Evolutionary conservation across 1,140 invertebrate genomes (phyloP), one percentile per base, ranked within the genome.

Genomic region (Sesamia nonagrioides): DNA sequence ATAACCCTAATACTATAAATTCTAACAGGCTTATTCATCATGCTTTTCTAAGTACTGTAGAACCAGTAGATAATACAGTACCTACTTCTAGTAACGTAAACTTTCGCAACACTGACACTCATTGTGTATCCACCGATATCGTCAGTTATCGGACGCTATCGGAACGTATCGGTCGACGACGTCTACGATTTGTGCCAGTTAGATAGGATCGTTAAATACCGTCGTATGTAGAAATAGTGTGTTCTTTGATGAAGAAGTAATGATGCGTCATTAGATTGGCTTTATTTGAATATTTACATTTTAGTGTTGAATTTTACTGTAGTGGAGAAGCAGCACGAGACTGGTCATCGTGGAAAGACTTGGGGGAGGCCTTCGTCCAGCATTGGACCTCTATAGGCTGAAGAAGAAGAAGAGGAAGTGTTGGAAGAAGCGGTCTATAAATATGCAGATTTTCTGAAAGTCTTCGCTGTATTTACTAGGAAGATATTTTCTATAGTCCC

Each of bases 151-250:
- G 48, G 27, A 21, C 50, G 27, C 9, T 75, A 75, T 75, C 73
- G 73, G 42, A 37, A 61, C 40, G 6, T 75, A 75, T 89, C 88
- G 88, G 88, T 86, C 88, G 82, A 74, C 85, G 86, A 85, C 88
- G 81, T 79, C 63, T 81, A 79, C 87, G 83, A 88, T 87, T 84
- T 85, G 82, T 88, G 82, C 84, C 73, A 75, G 77, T 84, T 80
- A 86, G 87, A 87, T 87, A 88, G 54, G 45, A 66, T 27, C 56
- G 79, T 86, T 82, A 85, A 88, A 89, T 75, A 84, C 84, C 84
- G 81, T 74, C 66, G 66, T 35, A 60, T 48, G 45, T 69, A 33
- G 27, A 27, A 1, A 27, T 27, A 15, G 66, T 42, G 5, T 69
- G 42, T 50, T 8, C 13, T 42, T 18, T 18, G 37, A 42, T 66